phyloP scores from a whole-genome alignment of 35 echinoderm and acorn worm species.

The Patiria miniata region DNA sequence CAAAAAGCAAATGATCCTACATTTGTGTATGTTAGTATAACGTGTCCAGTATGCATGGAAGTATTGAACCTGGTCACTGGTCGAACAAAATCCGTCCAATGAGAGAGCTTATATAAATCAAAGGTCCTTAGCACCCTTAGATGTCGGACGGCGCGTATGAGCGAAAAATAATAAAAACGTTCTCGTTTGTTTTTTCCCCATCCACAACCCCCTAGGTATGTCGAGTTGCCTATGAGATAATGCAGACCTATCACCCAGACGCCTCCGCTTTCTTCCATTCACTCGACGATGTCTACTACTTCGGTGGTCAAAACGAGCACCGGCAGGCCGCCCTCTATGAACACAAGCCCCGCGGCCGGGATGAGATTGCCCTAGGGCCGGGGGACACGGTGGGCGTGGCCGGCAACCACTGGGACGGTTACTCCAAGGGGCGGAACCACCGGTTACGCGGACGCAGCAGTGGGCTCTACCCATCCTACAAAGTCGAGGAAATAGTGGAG shows the following conservation, averaged over 20 bases:
- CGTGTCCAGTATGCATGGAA: too few species aligned
- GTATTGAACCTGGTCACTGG: too few species aligned
- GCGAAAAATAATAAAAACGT: too few species aligned
- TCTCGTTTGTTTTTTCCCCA: too few species aligned
- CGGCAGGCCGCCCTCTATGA: slow-evolving; percentile 67
- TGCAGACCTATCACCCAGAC: slow-evolving; percentile 80
- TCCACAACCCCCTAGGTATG: slow-evolving; percentile 57
- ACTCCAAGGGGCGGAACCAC: slow-evolving; percentile 82
- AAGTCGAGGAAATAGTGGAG: slow-evolving; percentile 84
- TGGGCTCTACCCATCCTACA: slow-evolving; percentile 91
- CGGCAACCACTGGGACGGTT: slow-evolving; percentile 98
- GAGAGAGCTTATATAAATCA: too few species aligned
- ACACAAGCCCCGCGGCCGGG: slow-evolving; percentile 54
- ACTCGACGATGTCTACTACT: slow-evolving; percentile 97
- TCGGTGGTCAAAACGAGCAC: slow-evolving; percentile 91
- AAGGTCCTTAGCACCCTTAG: too few species aligned
- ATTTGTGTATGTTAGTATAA: too few species aligned
- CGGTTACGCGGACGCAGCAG: slow-evolving; percentile 28
- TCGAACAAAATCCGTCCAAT: too few species aligned
- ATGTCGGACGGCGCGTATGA: too few species aligned
- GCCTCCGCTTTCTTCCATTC: slow-evolving; percentile 84
- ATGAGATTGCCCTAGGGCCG: slow-evolving; percentile 69
- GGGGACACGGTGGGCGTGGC: slow-evolving; percentile 83
- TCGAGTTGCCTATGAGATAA: slow-evolving; percentile 94
- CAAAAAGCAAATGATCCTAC: too few species aligned